Evolutionary conservation across 2,888 invertebrate genomes (phyloP).

Genomic region (Rhamphomyia laevipes): DNA sequence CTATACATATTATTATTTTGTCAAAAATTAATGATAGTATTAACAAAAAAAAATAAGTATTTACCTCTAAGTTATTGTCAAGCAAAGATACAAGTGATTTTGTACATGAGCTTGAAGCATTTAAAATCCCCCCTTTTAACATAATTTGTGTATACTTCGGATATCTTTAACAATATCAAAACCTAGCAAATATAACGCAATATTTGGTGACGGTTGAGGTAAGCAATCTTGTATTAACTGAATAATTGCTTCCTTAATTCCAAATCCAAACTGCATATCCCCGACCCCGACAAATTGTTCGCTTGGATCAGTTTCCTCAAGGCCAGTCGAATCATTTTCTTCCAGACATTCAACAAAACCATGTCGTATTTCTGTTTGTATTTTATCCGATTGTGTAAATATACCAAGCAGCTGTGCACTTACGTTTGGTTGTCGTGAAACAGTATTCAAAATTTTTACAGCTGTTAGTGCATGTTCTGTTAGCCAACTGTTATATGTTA

Average conservation of each 20-base stretch:
- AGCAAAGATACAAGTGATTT: constrained; percentile 65
- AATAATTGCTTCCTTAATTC: constrained; percentile 55
- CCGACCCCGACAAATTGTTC: constrained; percentile 22
- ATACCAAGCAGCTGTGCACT: constrained; percentile 61
- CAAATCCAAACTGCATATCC: constrained; percentile 16
- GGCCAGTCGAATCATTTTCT: constrained; percentile 44
- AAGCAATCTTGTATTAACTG: constrained; percentile 65
- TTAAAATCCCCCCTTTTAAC: constrained; percentile 64
- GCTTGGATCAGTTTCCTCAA: constrained; percentile 31
- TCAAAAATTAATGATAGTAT: too few relatives aligned
- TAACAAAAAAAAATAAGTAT: not conserved
- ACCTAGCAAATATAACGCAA: constrained; percentile 79
- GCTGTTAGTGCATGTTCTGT: constrained; percentile 56
- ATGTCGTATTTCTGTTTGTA: constrained; percentile 51
- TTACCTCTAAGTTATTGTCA: constrained; percentile 48
- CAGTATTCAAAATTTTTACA: constrained; percentile 55
- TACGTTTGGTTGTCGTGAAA: constrained; percentile 52
- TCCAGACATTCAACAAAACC: constrained; percentile 85
- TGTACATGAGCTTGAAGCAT: constrained; percentile 61
- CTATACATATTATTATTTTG: too few relatives aligned
- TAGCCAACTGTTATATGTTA: constrained; percentile 54
- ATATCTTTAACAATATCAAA: constrained; percentile 72
- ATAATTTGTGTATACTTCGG: constrained; percentile 60
- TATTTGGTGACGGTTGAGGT: constrained; percentile 66
- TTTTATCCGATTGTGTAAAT: constrained; percentile 51